Evolutionary conservation across 2,888 invertebrate species (phyloP), one percentile per base, ranked within the genome.

Genomic region (Masnerella sp.): DNA sequence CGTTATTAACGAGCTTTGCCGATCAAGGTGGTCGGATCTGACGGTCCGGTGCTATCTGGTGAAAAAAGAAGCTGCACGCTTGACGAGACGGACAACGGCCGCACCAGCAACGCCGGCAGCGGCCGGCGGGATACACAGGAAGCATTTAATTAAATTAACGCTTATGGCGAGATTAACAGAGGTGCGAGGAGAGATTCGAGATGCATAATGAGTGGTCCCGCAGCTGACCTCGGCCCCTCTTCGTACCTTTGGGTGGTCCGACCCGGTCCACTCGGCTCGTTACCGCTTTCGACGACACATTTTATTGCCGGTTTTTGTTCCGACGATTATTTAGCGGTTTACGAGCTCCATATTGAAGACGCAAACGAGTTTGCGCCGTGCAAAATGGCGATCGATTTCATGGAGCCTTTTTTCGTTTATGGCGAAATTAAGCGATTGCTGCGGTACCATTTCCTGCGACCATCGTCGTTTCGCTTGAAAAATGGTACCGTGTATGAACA

Each of bases 111-210:
- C 56, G 67, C 75, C 75, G 75, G 72, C 67, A 79, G 74, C 74
- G 77, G 75, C 77, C 80, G 78, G 67, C 75, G 75, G 80, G 78
- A 71, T 74, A 74, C 69, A 71, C 69, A 76, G 81, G 80, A 79
- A 82, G 83, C 82, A 79, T 86, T 87, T 85, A 87, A 87, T 87
- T 87, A 87, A 87, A 86, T 87, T 85, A 87, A 86, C 85, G 85
- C 85, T 85, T 84, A 84, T 79, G 74, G 83, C 80, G 82, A 86
- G 86, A 87, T 87, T 85, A 87, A 87, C 85, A 80, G 82, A 86
- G 86, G 87, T 84, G 86, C 82, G 83, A 83, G 82, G 78, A 79
- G 82, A 85, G 85, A 86, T 86, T 82, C 78, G 78, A 86, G 86
- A 87, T 87, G 86, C 87, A 87, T 87, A 87, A 87, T 86, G 86